A percentile compares a stretch with the other conserved stretches of the same genome.
Evolutionary conservation across 2,888 invertebrate species (phyloP).

Genomic region (Andrena minutula): DNA sequence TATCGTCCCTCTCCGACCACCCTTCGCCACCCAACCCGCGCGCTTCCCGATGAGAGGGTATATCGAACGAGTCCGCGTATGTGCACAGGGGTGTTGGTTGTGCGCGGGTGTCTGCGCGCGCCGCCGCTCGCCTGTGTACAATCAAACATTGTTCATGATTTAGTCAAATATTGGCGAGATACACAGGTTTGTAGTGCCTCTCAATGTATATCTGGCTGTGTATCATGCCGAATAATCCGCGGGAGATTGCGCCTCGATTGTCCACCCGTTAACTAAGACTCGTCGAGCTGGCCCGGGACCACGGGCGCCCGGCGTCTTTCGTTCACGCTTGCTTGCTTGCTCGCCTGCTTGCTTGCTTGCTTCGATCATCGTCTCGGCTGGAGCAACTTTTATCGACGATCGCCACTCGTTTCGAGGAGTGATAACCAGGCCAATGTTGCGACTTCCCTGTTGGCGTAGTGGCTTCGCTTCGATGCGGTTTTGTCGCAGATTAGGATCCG

Average conservation of each 20-base stretch:
- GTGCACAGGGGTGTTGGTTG: background rate
- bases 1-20: background rate
- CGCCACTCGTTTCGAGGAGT: background rate
- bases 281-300: slow-evolving; percentile 62
- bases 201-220: slow-evolving; percentile 76
- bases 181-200: slow-evolving; percentile 84
- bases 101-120: slow-evolving; percentile 31
- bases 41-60: slow-evolving; percentile 12
- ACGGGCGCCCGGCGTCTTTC: slow-evolving; percentile 10
- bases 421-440: background rate
- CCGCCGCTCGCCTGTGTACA: slow-evolving; percentile 77
- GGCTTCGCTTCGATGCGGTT: background rate
- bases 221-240: slow-evolving; percentile 83
- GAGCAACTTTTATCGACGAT: background rate
- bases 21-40: background rate
- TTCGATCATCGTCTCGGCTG: background rate
- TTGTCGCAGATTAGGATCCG: background rate
- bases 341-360: too few species aligned
- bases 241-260: slow-evolving; percentile 80
- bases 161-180: slow-evolving; percentile 85
- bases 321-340: too few species aligned
- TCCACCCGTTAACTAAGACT: slow-evolving; percentile 79
- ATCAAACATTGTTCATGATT: slow-evolving; percentile 85
- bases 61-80: slow-evolving; percentile 45
- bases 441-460: too few species aligned